phyloP scores from a whole-genome alignment of 2,113 vertebrate species.

The Cryptotis parvus region DNA sequence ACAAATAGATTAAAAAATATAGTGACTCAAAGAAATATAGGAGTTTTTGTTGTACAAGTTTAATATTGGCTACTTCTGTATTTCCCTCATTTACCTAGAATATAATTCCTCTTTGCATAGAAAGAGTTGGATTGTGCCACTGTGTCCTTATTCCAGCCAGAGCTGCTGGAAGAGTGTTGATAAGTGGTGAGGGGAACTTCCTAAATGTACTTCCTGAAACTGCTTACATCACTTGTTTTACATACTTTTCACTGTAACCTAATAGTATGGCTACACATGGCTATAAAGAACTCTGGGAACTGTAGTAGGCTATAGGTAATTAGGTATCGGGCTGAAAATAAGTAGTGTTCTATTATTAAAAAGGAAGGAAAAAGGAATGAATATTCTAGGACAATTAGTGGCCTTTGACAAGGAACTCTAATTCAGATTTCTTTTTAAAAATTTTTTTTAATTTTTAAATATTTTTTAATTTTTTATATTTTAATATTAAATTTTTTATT shows the following conservation, averaged over 20 bases:
- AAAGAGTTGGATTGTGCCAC: constrained; percentile 28
- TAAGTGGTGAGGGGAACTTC: not conserved
- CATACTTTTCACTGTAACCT: not conserved
- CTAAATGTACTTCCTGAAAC: constrained; percentile 11
- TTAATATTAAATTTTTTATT: constrained; percentile 4
- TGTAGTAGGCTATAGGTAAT: not conserved
- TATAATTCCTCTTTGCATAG: constrained; percentile 6
- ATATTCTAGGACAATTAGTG: not conserved
- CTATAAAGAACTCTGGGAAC: not conserved
- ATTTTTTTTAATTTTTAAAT: too few species aligned
- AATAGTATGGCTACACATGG: not conserved
- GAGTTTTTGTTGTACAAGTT: constrained; percentile 27
- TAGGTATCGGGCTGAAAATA: constrained; percentile 29
- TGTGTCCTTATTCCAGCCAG: not conserved
- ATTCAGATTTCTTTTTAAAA: constrained; percentile 38
- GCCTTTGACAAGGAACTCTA: not conserved
- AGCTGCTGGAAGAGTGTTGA: not conserved
- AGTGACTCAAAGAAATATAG: constrained; percentile 16
- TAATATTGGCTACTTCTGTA: constrained; percentile 16
- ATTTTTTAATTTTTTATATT: constrained; percentile 35
- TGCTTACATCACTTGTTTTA: constrained; percentile 3
- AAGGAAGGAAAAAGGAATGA: constrained; percentile 15
- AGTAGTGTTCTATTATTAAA: constrained; percentile 32
- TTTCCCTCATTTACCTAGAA: constrained; percentile 17
- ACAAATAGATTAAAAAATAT: constrained; percentile 39